Base-by-base conservation (phyloP, 2,888 invertebrate species). In the Galerucella pusilla region DNA sequence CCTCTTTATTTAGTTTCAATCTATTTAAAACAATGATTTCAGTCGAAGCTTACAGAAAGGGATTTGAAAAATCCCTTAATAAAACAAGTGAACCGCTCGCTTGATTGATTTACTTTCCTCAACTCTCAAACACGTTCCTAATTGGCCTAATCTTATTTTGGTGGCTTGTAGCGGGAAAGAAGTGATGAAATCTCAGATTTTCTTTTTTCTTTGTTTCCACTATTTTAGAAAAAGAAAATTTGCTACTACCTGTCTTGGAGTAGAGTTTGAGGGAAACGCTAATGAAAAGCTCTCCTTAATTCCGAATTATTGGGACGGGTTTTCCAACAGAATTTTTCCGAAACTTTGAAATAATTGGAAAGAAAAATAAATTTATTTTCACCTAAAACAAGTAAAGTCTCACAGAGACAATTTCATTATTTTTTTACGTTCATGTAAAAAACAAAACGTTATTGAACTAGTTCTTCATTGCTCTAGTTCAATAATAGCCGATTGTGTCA, bases 91-190 rank as follows among this genome's bases (percentile, higher is more conserved):
- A 72, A 73, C 57, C 71, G 74, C 75, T 73, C 63, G 71, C 72
- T 73, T 75, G 75, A 76, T 76, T 77, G 78, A 78, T 77, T 78
- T 75, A 78, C 72, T 78, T 75, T 70, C 71, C 71, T 54, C 76
- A 75, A 77, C 75, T 68, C 68, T 63, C 76, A 75, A 78, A 78
- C 78, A 70, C 75, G 69, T 73, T 73, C 77, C 77, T 81, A 81
- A 81, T 81, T 81, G 81, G 81, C 77, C 78, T 80, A 80, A 81
- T 80, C 79, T 76, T 75, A 75, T 79, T 79, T 77, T 49, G 69
- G 76, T 74, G 78, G 79, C 75, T 74, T 73, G 73, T 66, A 76
- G 71, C 71, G 67, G 71, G 68, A 78, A 81, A 77, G 77, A 75
- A 78, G 78, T 81, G 80, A 78, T 77, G 80, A 81, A 80, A 80